phyloP scores from a whole-genome alignment of 2,797 vertebrate species.

The Antennarius maculatus region DNA sequence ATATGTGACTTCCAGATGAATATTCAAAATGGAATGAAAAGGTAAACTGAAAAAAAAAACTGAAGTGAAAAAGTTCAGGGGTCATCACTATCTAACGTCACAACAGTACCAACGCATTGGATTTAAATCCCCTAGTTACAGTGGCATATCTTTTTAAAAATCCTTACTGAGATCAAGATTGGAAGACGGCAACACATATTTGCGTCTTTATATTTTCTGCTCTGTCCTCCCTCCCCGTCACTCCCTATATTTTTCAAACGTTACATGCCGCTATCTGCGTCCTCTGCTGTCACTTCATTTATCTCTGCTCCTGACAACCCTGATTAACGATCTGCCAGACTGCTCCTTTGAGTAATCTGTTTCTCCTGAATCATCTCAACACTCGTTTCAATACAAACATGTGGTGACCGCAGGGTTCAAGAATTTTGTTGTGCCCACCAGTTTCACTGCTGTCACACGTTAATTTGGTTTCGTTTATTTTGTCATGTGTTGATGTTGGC shows the following conservation, averaged over 20 bases:
- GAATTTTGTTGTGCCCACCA: constrained; percentile 48
- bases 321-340: constrained; percentile 80
- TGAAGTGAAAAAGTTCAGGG: too few relatives aligned
- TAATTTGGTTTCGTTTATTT: constrained; percentile 34
- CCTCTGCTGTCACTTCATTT: constrained; percentile 72
- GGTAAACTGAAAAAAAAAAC: too few relatives aligned
- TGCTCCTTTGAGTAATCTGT: constrained; percentile 77
- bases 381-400: constrained; percentile 57
- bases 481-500: constrained; percentile 31
- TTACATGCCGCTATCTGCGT: constrained; percentile 39
- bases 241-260: constrained; percentile 29
- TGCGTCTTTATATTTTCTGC: neutral
- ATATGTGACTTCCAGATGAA: too few relatives aligned
- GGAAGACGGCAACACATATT: neutral
- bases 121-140: constrained; percentile 5
- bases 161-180: neutral
- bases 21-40: neutral
- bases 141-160: neutral
- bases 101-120: constrained; percentile 3
- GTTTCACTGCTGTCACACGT: constrained; percentile 42
- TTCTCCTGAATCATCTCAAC: constrained; percentile 77
- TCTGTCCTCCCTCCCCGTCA: constrained; percentile 22
- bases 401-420: constrained; percentile 24
- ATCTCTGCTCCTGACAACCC: constrained; percentile 67
- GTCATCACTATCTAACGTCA: neutral